phyloP scores from a whole-genome alignment of 2,113 vertebrate genomes.

The Macquaria ambigua region DNA sequence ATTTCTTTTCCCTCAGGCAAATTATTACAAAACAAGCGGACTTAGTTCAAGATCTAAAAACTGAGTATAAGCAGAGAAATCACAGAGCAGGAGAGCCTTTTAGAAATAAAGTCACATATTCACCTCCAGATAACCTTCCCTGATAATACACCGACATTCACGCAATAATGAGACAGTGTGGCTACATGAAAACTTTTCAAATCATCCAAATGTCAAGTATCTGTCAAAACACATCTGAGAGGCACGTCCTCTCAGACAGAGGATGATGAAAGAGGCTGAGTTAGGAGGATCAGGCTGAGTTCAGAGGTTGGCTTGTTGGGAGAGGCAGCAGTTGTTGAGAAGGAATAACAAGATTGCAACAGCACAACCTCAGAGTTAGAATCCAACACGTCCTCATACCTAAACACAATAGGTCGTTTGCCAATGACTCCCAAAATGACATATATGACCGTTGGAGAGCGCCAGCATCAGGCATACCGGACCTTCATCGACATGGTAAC shows the following conservation, averaged over 20 bases:
- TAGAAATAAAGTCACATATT: constrained; percentile 33
- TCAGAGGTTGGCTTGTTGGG: constrained; percentile 2
- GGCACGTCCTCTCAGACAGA: constrained; percentile 7
- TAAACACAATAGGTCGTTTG: no score
- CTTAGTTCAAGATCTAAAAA: constrained; percentile 15
- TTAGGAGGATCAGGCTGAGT: constrained; percentile 1
- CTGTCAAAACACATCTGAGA: constrained; percentile 26
- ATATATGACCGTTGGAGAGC: no score
- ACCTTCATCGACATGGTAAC: no score
- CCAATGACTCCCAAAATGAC: no score
- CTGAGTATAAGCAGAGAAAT: not conserved
- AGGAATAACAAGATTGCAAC: not conserved
- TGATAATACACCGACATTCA: not conserved
- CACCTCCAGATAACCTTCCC: constrained; percentile 31
- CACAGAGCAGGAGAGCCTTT: not conserved
- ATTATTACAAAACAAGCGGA: constrained; percentile 34
- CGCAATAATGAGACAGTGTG: constrained; percentile 2
- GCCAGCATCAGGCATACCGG: no score
- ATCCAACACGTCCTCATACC: not conserved
- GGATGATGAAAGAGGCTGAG: constrained; percentile 23
- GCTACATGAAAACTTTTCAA: constrained; percentile 26
- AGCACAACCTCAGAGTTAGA: not conserved
- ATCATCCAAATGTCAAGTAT: constrained; percentile 41
- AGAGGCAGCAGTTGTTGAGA: constrained; percentile 14
- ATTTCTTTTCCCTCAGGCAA: constrained; percentile 7